A percentile compares a stretch with the other conserved stretches of the same genome.
Evolutionary conservation across 2,888 invertebrate species (phyloP).

Genomic region (Fabriciana adippe): DNA sequence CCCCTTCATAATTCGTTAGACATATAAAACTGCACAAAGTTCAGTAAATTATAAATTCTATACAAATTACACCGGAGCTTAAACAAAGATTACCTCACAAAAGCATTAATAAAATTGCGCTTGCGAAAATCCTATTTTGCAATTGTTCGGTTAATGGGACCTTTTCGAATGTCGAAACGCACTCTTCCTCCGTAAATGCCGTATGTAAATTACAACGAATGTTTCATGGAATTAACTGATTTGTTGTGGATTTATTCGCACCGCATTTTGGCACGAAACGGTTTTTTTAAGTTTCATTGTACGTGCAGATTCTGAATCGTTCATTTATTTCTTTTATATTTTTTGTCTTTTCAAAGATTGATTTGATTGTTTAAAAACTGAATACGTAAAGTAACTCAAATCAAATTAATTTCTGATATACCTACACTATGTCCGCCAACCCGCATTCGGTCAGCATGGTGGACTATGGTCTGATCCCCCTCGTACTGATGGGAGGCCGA

Average conservation of each 20-base stretch:
- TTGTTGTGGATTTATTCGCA: constrained; percentile 47
- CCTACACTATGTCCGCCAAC: no score
- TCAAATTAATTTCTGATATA: no score
- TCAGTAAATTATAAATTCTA: no score
- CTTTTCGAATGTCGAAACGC: constrained; percentile 51
- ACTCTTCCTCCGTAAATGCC: constrained; percentile 49
- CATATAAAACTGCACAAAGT: no score
- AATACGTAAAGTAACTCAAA: no score
- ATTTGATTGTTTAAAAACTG: no score
- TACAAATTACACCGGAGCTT: no score
- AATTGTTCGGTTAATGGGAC: constrained; percentile 53
- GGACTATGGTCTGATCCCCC: no score
- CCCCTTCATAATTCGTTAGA: no score
- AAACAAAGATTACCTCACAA: constrained; percentile 1
- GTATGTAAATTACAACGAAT: constrained; percentile 51
- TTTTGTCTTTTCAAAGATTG: no score
- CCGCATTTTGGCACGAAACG: constrained; percentile 42
- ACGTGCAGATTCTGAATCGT: constrained; percentile 7
- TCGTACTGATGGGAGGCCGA: no score
- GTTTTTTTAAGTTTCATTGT: constrained; percentile 24
- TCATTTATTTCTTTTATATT: neutral
- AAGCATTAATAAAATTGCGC: constrained; percentile 21
- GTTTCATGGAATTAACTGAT: constrained; percentile 49
- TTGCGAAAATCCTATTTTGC: constrained; percentile 49
- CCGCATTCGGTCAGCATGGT: no score